These are phyloP conservation scores for Spatulosminthurus flaviceps DNA, from an alignment of 2,888 invertebrate genomes.

Conservation along the genomic window DNA sequence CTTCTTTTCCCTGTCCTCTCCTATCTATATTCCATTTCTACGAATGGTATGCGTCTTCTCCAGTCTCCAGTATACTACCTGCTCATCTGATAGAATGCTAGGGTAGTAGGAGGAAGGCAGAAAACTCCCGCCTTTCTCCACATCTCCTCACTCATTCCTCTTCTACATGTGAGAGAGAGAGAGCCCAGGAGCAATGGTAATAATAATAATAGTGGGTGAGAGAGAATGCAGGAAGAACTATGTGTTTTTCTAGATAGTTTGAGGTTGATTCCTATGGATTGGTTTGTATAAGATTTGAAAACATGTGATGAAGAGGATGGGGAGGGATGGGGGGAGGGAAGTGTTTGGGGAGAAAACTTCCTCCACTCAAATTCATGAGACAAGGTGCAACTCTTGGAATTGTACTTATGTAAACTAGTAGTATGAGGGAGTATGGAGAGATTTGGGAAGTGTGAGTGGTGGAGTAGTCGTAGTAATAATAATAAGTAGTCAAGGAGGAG, in stretches of 20 bases:
- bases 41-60: background rate
- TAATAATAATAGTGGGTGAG: background rate
- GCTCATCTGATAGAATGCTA: background rate
- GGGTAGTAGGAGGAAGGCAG: background rate
- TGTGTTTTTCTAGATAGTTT: background rate
- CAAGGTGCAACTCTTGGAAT: too few species aligned
- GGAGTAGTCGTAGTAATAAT: constrained; percentile 13
- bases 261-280: constrained; percentile 20
- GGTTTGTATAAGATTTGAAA: constrained; percentile 1
- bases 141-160: background rate
- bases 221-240: background rate
- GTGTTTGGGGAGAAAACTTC: too few species aligned
- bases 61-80: background rate
- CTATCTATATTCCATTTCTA: background rate
- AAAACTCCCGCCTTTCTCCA: background rate
- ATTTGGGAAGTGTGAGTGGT: background rate
- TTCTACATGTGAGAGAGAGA: too few species aligned
- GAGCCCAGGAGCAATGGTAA: background rate
- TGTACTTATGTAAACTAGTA: background rate
- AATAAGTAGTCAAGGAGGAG: constrained; percentile 23
- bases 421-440: background rate
- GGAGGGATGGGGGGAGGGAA: background rate
- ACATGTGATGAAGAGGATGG: background rate
- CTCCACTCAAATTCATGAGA: too few species aligned
- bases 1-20: background rate